Evolutionary conservation across 2,888 invertebrate genomes (phyloP).

Genomic region (Limnephilus rhombicus): DNA sequence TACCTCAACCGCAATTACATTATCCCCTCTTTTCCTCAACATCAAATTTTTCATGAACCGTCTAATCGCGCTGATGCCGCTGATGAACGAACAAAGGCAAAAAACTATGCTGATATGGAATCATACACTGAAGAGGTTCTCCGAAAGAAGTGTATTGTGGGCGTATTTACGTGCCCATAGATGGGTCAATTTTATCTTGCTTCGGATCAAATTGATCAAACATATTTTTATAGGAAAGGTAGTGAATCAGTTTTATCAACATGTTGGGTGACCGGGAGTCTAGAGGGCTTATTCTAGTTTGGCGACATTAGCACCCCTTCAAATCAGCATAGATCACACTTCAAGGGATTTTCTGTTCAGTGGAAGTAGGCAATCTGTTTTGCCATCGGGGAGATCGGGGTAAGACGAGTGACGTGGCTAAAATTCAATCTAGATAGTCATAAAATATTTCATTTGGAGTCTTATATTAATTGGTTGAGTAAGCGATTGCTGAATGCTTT

Average conservation of each 20-base stretch:
- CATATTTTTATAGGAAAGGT: too few relatives aligned
- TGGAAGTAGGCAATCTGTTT: not conserved
- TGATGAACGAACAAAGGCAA: slow-evolving; percentile 51
- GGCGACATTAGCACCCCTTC: too few relatives aligned
- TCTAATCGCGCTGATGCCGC: slow-evolving; percentile 51
- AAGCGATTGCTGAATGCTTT: not conserved
- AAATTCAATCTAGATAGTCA: not conserved
- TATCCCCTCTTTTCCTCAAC: not conserved
- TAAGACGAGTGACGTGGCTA: not conserved
- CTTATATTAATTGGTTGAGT: not conserved
- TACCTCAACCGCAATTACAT: not conserved
- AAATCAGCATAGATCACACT: not conserved
- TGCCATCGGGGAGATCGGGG: not conserved
- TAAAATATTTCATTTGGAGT: not conserved
- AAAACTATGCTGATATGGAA: not conserved
- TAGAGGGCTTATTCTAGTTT: too few relatives aligned
- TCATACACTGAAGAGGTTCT: not conserved
- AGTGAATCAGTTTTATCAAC: too few relatives aligned
- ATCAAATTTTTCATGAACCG: slow-evolving; percentile 28
- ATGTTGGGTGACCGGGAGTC: too few relatives aligned
- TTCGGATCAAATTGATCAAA: too few relatives aligned
- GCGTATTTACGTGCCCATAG: too few relatives aligned
- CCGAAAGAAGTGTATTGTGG: not conserved
- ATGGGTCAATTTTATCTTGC: too few relatives aligned
- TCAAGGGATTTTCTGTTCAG: not conserved